Evolutionary conservation across 1,140 invertebrate genomes (phyloP).

Genomic region (Drosophila kepulauana): DNA sequence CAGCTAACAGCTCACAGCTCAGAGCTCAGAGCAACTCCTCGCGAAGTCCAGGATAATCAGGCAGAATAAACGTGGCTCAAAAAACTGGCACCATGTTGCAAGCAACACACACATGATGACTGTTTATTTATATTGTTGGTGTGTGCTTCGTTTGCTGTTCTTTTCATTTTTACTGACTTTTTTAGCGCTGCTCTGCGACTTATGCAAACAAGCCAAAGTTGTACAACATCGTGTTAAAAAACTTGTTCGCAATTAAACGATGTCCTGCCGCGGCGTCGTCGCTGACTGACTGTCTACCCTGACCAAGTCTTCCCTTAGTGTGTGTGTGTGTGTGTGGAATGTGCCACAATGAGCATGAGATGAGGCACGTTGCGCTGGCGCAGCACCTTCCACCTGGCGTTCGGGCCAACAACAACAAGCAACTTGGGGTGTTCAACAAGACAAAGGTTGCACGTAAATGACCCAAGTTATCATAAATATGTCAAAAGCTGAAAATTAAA

Average conservation of each 20-base stretch:
- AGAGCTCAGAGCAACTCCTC: no score
- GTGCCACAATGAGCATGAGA: constrained; percentile 22
- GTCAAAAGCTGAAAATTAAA: constrained; percentile 84
- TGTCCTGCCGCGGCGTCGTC: constrained; percentile 76
- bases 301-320: constrained; percentile 8
- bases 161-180: background rate
- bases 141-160: constrained; percentile 3
- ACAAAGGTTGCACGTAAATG: constrained; percentile 85
- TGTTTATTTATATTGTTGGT: constrained; percentile 12
- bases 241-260: constrained; percentile 85
- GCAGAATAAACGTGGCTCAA: constrained; percentile 36
- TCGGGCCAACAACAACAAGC: constrained; percentile 15
- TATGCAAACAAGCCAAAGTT: constrained; percentile 78
- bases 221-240: constrained; percentile 85
- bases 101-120: constrained; percentile 27
- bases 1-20: background rate
- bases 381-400: constrained; percentile 79
- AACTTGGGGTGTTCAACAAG: constrained; percentile 51
- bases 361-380: constrained; percentile 55
- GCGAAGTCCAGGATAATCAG: constrained; percentile 62
- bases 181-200: constrained; percentile 23
- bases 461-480: constrained; percentile 85
- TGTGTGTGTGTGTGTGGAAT: constrained; percentile 29
- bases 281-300: constrained; percentile 75
- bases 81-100: constrained; percentile 60